Evolutionary conservation across 2,797 vertebrate genomes (phyloP).

Genomic region (Iguana delicatissima): DNA sequence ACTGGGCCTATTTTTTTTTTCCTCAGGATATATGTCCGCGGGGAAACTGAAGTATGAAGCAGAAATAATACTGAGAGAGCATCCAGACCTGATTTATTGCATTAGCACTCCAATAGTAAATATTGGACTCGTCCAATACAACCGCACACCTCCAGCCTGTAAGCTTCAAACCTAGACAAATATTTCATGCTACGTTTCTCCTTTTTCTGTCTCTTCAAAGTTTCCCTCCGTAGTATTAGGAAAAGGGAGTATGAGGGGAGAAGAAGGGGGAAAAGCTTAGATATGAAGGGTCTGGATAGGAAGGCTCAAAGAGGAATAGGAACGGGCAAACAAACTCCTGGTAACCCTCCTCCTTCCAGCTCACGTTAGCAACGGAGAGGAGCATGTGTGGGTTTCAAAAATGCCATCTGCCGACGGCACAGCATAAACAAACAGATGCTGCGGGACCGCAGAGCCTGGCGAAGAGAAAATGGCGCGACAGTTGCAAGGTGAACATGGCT

Average conservation of each 20-base stretch:
- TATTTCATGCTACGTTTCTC: slow-evolving; percentile 38
- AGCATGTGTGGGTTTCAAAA: slow-evolving; percentile 46
- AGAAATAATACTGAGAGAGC: slow-evolving; percentile 56
- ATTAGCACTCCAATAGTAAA: slow-evolving; percentile 66
- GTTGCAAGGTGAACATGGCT: slow-evolving; percentile 73
- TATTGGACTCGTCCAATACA: slow-evolving; percentile 62
- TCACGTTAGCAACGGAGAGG: no score
- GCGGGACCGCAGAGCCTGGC: slow-evolving; percentile 69
- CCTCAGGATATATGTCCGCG: slow-evolving; percentile 68
- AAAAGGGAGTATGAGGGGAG: background rate
- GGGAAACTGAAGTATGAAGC: slow-evolving; percentile 71
- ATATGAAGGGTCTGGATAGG: slow-evolving; percentile 10
- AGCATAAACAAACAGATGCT: slow-evolving; percentile 76
- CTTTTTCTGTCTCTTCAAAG: slow-evolving; percentile 24
- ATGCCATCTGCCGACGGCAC: slow-evolving; percentile 75
- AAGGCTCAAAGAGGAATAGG: slow-evolving; percentile 53
- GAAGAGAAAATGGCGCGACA: slow-evolving; percentile 73
- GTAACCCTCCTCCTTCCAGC: slow-evolving; percentile 51
- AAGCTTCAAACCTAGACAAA: slow-evolving; percentile 70
- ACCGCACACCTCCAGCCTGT: slow-evolving; percentile 58
- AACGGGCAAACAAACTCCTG: slow-evolving; percentile 62
- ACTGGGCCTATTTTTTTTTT: slow-evolving; percentile 67
- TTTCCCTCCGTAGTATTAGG: slow-evolving; percentile 35
- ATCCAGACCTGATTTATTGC: slow-evolving; percentile 72
- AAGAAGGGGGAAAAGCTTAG: slow-evolving; percentile 38